Evolutionary conservation across 1,140 invertebrate genomes (phyloP), one percentile per base, ranked within the genome.

Genomic region (Nasonia vitripennis): DNA sequence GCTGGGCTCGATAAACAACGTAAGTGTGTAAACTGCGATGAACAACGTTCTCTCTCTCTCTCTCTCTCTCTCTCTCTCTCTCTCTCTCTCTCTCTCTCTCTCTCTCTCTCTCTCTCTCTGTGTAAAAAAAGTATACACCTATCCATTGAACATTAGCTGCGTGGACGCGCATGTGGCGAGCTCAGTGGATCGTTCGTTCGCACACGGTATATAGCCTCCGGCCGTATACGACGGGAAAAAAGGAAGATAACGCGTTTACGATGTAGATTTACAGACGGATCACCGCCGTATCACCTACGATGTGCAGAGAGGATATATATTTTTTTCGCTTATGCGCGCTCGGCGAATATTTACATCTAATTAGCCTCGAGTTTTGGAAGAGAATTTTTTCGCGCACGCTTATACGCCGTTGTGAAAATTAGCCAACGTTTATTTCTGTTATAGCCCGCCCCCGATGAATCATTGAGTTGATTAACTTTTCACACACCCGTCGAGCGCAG

Each of bases 1-100:
- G 48, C 89, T 91, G 68, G 83, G 89, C 75, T 81, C 88, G 55
- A 83, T 90, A 87, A 93, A 90, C 89, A 92, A 91, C 80, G 91
- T 93, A 87, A 92, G 92, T 89, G 82, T 78, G 67, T 68, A 67
- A 41, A 79, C 11, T 34, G 68, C 20, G 55, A 20, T 5, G 55
- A 9, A 10, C 41, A 10, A 45, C 41, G 41, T 45, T 45, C 7
- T 45, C 41, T 45, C 41, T 45, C 6, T n/a, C 0, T n/a, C 55
- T 1, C 1, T n/a, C 20, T 62, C 23, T 45, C 41, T 45, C 41
- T 45, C 4, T 45, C 41, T 45, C 41, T 45, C 6, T n/a, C 0
- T 6, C 55, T 1, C 1, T n/a, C 2, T 62, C 41, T 45, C 6
- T n/a, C 0, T n/a, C 55, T 1, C 1, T n/a, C 20, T 62, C 23